These are phyloP conservation scores for Phymatocera aterrima DNA, from an alignment of 2,888 invertebrate genomes.

Conservation along the genomic window DNA sequence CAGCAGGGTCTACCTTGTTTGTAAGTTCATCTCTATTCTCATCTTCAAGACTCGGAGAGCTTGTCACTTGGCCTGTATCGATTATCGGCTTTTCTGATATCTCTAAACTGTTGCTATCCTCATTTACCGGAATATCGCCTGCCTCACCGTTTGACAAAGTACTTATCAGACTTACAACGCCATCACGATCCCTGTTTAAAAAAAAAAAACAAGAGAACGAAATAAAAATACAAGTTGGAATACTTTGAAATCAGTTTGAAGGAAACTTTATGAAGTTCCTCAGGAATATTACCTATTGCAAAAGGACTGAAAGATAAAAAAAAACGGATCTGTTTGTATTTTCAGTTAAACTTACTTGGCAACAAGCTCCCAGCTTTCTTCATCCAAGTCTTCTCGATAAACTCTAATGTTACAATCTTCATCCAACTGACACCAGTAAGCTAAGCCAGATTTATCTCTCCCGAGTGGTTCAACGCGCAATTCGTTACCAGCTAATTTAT, in stretches of 20 bases:
- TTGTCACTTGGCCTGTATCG: constrained; percentile 76
- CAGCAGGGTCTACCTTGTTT: constrained; percentile 61
- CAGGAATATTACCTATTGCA: no score
- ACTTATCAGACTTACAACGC: constrained; percentile 86
- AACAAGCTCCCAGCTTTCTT: constrained; percentile 95
- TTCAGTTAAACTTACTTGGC: constrained; percentile 82
- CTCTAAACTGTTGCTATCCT: constrained; percentile 81
- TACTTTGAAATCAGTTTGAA: neutral
- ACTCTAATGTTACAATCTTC: constrained; percentile 92
- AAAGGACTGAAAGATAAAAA: neutral
- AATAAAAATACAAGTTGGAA: neutral
- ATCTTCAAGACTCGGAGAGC: constrained; percentile 59
- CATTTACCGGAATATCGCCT: constrained; percentile 78
- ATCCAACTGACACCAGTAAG: constrained; percentile 96
- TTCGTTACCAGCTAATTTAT: constrained; percentile 86
- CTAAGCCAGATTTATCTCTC: constrained; percentile 91
- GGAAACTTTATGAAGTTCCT: neutral
- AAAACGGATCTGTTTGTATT: constrained; percentile 26
- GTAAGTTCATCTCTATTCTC: constrained; percentile 57
- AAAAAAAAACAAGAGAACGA: no score
- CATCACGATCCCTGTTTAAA: constrained; percentile 83
- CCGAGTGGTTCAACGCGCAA: constrained; percentile 94
- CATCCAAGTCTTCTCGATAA: constrained; percentile 96
- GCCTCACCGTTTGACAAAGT: constrained; percentile 85
- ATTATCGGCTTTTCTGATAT: constrained; percentile 77